Conservation (phyloP, 2,113 vertebrate species). For the Tylochromis polylepis region DNA sequence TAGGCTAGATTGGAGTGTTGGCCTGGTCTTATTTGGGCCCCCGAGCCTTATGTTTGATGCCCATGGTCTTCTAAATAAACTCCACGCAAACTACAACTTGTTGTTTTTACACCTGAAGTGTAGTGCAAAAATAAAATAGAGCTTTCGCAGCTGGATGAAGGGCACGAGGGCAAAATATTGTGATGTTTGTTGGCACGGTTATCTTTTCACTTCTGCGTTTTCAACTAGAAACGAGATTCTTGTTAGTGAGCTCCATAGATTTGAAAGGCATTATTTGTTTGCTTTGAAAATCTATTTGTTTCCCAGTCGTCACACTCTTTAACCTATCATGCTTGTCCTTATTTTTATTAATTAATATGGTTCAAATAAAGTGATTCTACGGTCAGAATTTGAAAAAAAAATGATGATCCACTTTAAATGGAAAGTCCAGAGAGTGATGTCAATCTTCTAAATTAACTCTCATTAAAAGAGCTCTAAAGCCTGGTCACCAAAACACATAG, state of each 20-base stretch:
- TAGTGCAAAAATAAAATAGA: not conserved
- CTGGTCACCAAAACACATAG: not conserved
- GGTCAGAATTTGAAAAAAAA: accelerated
- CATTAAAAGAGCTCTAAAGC: not conserved
- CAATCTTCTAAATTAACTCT: not conserved
- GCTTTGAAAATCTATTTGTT: not conserved
- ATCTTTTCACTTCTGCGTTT: not conserved
- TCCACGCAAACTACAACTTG: not conserved
- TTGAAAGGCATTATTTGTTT: not conserved
- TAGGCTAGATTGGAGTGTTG: not conserved
- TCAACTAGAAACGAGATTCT: not conserved
- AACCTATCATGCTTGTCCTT: not conserved
- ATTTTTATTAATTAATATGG: not conserved
- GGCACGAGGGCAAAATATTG: not conserved
- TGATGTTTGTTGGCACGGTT: not conserved
- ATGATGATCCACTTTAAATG: not conserved
- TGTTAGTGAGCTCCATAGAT: not conserved
- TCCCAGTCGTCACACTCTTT: not conserved
- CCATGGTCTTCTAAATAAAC: not conserved
- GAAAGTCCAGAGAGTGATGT: not conserved
- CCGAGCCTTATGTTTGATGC: not conserved
- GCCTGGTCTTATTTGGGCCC: not conserved
- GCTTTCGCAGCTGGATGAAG: not conserved
- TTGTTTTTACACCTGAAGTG: not conserved
- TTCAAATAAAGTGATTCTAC: not conserved